Evolutionary conservation across 2,888 invertebrate genomes (phyloP).

Genomic region (Diaphora mendica): DNA sequence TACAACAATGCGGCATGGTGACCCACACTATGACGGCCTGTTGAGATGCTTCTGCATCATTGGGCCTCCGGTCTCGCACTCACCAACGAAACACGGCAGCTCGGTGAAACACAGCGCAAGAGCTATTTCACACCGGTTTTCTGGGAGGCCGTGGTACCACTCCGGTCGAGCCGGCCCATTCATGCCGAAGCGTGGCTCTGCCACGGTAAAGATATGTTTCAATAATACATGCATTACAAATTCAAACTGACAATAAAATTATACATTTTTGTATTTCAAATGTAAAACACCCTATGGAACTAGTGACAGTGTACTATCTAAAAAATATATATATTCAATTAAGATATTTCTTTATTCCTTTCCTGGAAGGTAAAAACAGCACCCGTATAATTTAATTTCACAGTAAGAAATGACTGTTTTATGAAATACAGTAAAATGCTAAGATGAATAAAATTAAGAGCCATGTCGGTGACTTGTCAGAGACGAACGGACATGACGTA

Average conservation of each 20-base stretch:
- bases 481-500: conserved; percentile 47
- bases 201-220: too few relatives aligned
- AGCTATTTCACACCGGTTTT: too few relatives aligned
- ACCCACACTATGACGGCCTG: too few relatives aligned
- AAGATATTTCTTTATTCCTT: not conserved
- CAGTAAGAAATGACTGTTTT: not conserved
- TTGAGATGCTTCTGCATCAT: too few relatives aligned
- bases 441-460: conserved; percentile 26
- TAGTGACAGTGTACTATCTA: not conserved
- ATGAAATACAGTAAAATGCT: conserved; percentile 1
- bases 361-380: not conserved
- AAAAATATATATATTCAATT: not conserved
- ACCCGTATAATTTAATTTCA: conserved; percentile 6
- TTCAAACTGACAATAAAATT: not conserved
- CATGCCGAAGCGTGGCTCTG: too few relatives aligned
- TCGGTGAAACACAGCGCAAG: too few relatives aligned
- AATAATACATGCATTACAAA: too few relatives aligned
- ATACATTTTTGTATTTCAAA: not conserved
- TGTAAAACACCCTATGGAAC: not conserved
- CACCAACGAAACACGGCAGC: too few relatives aligned
- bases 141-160: too few relatives aligned
- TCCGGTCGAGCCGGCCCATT: too few relatives aligned
- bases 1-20: too few relatives aligned
- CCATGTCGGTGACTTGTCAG: conserved; percentile 31
- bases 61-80: too few relatives aligned